Percentiles rank a stretch among this genome's conserved stretches.
Conservation (phyloP, 2,888 invertebrate genomes). For the Pseudolycoriella hygida region DNA sequence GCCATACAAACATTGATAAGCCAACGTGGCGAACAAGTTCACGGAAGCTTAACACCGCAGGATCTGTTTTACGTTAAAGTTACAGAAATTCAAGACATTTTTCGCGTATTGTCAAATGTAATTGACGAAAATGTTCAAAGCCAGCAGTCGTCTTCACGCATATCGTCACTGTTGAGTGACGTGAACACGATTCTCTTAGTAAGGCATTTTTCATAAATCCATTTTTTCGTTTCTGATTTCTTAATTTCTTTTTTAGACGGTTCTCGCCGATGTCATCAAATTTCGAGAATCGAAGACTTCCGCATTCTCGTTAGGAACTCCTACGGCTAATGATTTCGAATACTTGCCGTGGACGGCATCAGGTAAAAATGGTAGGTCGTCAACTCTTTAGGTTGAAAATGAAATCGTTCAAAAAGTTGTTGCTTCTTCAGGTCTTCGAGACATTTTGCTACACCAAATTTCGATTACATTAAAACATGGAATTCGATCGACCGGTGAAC, state of each 20-base stretch:
- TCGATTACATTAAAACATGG: slow-evolving; percentile 22
- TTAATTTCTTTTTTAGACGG: slow-evolving; percentile 26
- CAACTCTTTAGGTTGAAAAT: background rate
- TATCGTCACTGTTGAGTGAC: slow-evolving; percentile 35
- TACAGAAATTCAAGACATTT: slow-evolving; percentile 44
- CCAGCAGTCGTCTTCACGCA: slow-evolving; percentile 36
- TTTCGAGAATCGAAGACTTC: slow-evolving; percentile 40
- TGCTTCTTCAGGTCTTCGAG: slow-evolving; percentile 20
- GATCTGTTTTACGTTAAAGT: slow-evolving; percentile 61
- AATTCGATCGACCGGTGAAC: slow-evolving; percentile 24
- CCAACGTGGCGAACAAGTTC: slow-evolving; percentile 26
- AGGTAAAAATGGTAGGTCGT: slow-evolving; percentile 30
- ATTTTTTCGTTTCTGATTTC: background rate
- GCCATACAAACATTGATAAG: slow-evolving; percentile 37
- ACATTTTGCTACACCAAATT: slow-evolving; percentile 31
- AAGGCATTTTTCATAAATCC: background rate
- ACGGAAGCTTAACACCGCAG: slow-evolving; percentile 41
- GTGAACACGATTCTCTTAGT: slow-evolving; percentile 41
- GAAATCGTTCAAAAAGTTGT: slow-evolving; percentile 20
- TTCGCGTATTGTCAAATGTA: slow-evolving; percentile 40
- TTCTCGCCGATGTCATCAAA: slow-evolving; percentile 45
- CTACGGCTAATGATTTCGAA: slow-evolving; percentile 30
- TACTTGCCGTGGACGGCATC: slow-evolving; percentile 60
- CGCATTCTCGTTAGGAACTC: slow-evolving; percentile 30
- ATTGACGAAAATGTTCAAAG: slow-evolving; percentile 40